Percentiles rank a stretch among this genome's conserved stretches.
phyloP scores from a whole-genome alignment of 2,888 invertebrate genomes.

The Opisthograptis luteolata region DNA sequence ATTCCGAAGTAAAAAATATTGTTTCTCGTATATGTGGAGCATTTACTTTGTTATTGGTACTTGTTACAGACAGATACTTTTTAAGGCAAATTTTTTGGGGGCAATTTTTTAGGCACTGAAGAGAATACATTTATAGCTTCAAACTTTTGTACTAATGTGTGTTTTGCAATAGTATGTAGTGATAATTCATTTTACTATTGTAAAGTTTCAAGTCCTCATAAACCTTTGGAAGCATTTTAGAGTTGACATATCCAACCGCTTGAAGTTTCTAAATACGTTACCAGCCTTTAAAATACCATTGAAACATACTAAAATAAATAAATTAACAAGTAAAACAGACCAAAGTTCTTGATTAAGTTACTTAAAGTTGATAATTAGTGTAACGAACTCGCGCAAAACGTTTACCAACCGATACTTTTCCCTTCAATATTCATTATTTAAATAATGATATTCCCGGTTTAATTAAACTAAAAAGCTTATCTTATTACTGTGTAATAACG shows the following conservation, averaged over 20 bases:
- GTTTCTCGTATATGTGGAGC: constrained; percentile 4
- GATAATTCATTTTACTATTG: too few relatives aligned
- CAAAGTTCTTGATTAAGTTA: constrained; percentile 10
- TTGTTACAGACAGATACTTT: not conserved
- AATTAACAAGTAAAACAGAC: constrained; percentile 3
- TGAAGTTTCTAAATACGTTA: too few relatives aligned
- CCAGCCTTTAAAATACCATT: too few relatives aligned
- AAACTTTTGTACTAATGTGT: too few relatives aligned
- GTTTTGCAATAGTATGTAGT: too few relatives aligned
- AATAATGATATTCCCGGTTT: constrained; percentile 12
- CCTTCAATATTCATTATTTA: constrained; percentile 13
- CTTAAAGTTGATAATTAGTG: constrained; percentile 8
- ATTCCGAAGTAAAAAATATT: constrained; percentile 24
- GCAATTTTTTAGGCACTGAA: too few relatives aligned
- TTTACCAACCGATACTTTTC: constrained; percentile 10
- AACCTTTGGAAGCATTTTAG: too few relatives aligned
- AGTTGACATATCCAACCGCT: too few relatives aligned
- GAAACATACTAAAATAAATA: not conserved
- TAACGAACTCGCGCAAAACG: constrained; percentile 2
- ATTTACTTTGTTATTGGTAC: constrained; percentile 5
- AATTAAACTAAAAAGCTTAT: constrained; percentile 15
- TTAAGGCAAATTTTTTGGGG: not conserved
- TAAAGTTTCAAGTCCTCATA: too few relatives aligned
- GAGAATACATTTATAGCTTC: too few relatives aligned
- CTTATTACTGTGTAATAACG: constrained; percentile 7